Percentiles rank a stretch among this genome's conserved stretches.
These are phyloP conservation scores for Microcebus murinus DNA, from an alignment of 2,113 vertebrate species.

Conservation along the genomic window DNA sequence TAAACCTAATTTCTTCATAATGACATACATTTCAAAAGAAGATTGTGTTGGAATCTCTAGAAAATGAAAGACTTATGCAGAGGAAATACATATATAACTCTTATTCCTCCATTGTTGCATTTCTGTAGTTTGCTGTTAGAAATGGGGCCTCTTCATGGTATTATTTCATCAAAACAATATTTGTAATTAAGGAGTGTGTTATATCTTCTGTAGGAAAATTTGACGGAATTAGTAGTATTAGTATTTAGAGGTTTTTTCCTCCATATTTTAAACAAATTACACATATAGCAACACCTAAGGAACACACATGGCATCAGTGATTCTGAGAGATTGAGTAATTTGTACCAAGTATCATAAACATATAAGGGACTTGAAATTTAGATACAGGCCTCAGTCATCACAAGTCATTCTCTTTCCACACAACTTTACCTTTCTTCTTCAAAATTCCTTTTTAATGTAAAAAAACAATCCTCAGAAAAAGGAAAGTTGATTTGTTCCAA, in stretches of 20 bases:
- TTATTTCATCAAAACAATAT: not conserved
- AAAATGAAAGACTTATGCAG: not conserved
- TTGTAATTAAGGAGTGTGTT: not conserved
- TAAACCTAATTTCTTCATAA: not conserved
- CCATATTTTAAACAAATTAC: not conserved
- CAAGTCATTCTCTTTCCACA: not conserved
- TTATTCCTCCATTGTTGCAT: not conserved
- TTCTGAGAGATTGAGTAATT: not conserved
- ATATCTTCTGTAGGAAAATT: not conserved
- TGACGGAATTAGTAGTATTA: not conserved
- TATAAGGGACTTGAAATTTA: not conserved
- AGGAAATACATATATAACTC: not conserved
- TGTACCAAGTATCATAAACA: not conserved
- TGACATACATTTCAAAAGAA: not conserved
- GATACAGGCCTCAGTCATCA: not conserved
- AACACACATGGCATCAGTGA: not conserved
- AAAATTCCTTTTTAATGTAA: not conserved
- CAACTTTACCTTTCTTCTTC: not conserved
- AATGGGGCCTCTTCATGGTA: not conserved
- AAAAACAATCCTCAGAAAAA: not conserved
- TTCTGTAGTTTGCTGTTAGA: not conserved
- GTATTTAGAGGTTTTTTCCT: not conserved
- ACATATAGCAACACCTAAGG: not conserved
- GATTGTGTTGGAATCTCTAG: not conserved
- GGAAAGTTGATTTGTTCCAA: constrained; percentile 25